Percentiles rank a stretch among this genome's conserved stretches.
Conservation (phyloP, 2,113 vertebrate genomes). For the Merops nubicus region DNA sequence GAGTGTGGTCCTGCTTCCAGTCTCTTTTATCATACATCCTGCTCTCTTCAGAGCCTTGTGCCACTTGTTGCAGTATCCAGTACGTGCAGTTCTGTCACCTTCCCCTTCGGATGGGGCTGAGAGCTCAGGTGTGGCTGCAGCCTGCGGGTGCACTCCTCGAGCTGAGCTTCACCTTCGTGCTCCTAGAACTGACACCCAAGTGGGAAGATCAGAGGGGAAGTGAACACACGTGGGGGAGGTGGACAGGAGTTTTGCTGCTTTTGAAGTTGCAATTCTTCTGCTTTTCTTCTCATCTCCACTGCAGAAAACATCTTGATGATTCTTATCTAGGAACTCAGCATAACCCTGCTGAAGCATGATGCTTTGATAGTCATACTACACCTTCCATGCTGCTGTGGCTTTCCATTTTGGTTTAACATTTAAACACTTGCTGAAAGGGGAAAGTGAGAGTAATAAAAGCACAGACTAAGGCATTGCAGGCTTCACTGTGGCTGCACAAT, state of each 20-base stretch:
- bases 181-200: constrained; percentile 14
- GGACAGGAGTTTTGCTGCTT: neutral
- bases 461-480: neutral
- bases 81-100: neutral
- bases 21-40: neutral
- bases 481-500: neutral
- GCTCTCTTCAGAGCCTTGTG: neutral
- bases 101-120: neutral
- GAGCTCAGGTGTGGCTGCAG: neutral
- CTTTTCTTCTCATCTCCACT: neutral
- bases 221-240: neutral
- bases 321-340: constrained; percentile 44
- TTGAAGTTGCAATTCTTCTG: constrained; percentile 29
- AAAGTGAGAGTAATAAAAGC: constrained; percentile 55
- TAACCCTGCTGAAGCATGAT: neutral
- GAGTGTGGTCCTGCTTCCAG: neutral
- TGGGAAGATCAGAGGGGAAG: constrained; percentile 15
- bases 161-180: neutral
- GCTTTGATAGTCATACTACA: constrained; percentile 62
- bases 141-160: neutral
- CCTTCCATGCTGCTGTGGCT: constrained; percentile 37
- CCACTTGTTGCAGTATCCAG: neutral
- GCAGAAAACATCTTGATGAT: constrained; percentile 23
- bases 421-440: constrained; percentile 37
- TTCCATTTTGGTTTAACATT: constrained; percentile 60